These are phyloP conservation scores for Phenganax subtilis DNA, from an alignment of 92 coral and sea anemone species.

Conservation along the genomic window DNA sequence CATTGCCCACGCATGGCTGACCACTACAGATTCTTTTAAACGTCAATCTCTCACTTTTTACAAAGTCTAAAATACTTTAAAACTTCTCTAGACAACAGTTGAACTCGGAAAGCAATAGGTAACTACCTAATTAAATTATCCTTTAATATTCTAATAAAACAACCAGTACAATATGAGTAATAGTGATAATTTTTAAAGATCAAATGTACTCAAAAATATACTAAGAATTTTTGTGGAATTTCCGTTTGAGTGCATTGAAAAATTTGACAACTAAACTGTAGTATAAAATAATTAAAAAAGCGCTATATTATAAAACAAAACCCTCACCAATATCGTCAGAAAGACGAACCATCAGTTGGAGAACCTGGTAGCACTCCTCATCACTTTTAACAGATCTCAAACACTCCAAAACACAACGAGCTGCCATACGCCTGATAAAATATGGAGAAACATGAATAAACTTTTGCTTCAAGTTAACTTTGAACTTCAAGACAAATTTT, in stretches of 20 bases:
- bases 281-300: neutral
- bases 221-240: too few relatives aligned
- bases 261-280: neutral
- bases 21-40: neutral
- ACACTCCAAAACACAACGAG: conserved; percentile 86
- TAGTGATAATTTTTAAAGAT: too few relatives aligned
- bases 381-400: conserved; percentile 68
- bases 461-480: neutral
- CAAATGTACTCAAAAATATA: too few relatives aligned
- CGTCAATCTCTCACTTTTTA: neutral
- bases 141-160: too few relatives aligned
- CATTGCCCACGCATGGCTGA: neutral
- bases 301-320: conserved; percentile 7
- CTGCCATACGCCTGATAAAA: conserved; percentile 85
- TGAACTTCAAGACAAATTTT: neutral
- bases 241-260: too few relatives aligned
- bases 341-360: conserved; percentile 78
- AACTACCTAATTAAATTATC: too few relatives aligned
- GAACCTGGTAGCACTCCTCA: conserved; percentile 82
- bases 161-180: too few relatives aligned
- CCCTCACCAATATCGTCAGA: conserved; percentile 93
- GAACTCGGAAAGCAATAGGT: neutral
- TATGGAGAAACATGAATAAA: conserved; percentile 7
- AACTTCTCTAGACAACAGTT: neutral
- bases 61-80: neutral